Percentiles rank a stretch among this genome's conserved stretches.
phyloP scores from a whole-genome alignment of 2,797 vertebrate species.

The Numenius phaeopus region DNA sequence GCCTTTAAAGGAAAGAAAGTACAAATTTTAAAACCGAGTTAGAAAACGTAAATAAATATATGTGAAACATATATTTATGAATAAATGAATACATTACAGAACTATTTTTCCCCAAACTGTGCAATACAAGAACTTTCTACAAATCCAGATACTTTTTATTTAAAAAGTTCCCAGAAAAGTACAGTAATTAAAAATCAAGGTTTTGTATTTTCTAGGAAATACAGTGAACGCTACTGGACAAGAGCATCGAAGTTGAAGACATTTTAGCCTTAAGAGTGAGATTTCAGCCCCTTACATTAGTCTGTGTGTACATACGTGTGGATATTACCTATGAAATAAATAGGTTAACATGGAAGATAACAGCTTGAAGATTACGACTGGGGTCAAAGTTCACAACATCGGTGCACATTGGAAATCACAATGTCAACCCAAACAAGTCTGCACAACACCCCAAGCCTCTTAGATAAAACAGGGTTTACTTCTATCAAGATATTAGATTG shows the following conservation, averaged over 20 bases:
- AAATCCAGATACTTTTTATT: neutral
- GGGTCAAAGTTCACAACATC: neutral
- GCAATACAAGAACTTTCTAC: neutral
- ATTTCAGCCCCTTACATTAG: neutral
- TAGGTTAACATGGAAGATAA: neutral
- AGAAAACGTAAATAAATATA: neutral
- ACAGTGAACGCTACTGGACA: neutral
- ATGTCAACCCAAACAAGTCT: neutral
- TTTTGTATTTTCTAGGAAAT: neutral
- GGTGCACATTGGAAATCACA: neutral
- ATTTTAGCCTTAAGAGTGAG: neutral
- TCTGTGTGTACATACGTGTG: neutral
- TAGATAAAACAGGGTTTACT: neutral
- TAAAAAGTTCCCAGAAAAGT: neutral
- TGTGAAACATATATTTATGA: neutral
- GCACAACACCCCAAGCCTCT: neutral
- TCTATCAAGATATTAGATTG: neutral
- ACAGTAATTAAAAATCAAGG: neutral
- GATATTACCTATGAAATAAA: neutral
- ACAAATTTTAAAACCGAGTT: neutral
- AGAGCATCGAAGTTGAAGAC: neutral
- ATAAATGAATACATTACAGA: neutral
- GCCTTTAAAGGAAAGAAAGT: conserved; percentile 83
- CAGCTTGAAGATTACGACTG: neutral
- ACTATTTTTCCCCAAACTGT: neutral